Base-by-base conservation (phyloP, 2,888 invertebrate species). In the Reticulitermes lucifugus region DNA sequence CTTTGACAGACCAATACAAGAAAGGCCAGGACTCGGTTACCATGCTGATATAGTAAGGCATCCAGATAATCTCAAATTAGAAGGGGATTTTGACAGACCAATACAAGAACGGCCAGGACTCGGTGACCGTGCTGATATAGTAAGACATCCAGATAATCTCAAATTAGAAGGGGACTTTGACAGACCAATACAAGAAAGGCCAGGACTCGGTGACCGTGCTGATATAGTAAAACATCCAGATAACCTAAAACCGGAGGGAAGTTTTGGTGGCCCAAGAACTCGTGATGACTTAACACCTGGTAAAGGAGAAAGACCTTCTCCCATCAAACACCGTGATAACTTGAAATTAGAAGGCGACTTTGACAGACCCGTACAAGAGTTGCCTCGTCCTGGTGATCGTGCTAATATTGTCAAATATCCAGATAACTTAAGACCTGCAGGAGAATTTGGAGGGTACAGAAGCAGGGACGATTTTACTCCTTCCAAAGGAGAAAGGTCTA, bases 251-350 rank as follows among this genome's bases (percentile, higher is more conserved):
- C 92, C 93, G 0, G 95, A 94, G 89, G 1, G 95, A 2, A 92
- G 93, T 3, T 93, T 94, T 88, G 92, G 92, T 70, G 89, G 91
- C 35, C 59, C 91, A 89, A 73, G 89, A 90, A 6, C 71, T 46
- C 46, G 88, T 84, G 89, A 90, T 79, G 86, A 87, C 51, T 86
- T 84, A 60, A 84, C 85, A 65, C 88, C 88, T 14, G 87, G 88
- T 89, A 89, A 25, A 84, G 88, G 87, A 25, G 88, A 88, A 59
- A 75, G 88, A 80, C 83, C 87, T 25, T 22, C 90, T 43, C 91
- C 90, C 7, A 93, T 91, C 87, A 94, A 92, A 87, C 95, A 94
- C 0, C 90, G 92, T 88, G 94, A 95, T 87, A 95, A 94, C 89
- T 90, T 94, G 0, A 91, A 90, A 81, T 92, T 93, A 0, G 95